Evolutionary conservation across 2,797 vertebrate species (phyloP).

Genomic region (Pachyuromys duprasi): DNA sequence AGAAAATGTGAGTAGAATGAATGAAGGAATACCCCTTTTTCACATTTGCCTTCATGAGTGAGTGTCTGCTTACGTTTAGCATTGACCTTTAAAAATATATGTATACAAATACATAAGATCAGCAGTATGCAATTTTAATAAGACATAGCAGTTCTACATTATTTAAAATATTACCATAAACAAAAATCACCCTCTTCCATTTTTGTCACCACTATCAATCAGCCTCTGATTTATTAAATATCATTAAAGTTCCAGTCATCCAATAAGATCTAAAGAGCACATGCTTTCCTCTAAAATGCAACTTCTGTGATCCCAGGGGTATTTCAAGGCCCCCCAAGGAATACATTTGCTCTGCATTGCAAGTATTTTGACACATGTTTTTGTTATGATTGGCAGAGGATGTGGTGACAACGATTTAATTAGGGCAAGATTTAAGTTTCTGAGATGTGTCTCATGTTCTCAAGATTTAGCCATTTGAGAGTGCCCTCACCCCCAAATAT

Average conservation of each 20-base stretch:
- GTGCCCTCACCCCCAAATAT: not conserved
- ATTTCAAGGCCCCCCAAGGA: not conserved
- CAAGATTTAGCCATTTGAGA: not conserved
- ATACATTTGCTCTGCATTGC: conserved; percentile 38
- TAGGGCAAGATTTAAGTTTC: conserved; percentile 58
- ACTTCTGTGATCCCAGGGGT: conserved; percentile 41
- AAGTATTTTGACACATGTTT: conserved; percentile 72
- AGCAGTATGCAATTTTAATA: not conserved
- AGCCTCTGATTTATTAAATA: conserved; percentile 48
- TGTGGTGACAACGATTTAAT: conserved; percentile 59
- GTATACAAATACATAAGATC: not conserved
- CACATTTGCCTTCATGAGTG: not conserved
- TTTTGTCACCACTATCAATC: not conserved
- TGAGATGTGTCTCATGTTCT: conserved; percentile 60
- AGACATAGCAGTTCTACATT: not conserved
- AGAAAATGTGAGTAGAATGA: not conserved
- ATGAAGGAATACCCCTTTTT: not conserved
- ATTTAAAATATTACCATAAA: conserved; percentile 2
- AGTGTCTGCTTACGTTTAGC: not conserved
- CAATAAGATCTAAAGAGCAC: conserved; percentile 33
- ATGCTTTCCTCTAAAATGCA: conserved; percentile 37
- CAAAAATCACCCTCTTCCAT: not conserved
- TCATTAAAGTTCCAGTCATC: conserved; percentile 56
- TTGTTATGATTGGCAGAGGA: conserved; percentile 71
- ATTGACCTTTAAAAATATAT: not conserved